Conservation (phyloP, 2,888 invertebrate species). For the Adela reaumurella region DNA sequence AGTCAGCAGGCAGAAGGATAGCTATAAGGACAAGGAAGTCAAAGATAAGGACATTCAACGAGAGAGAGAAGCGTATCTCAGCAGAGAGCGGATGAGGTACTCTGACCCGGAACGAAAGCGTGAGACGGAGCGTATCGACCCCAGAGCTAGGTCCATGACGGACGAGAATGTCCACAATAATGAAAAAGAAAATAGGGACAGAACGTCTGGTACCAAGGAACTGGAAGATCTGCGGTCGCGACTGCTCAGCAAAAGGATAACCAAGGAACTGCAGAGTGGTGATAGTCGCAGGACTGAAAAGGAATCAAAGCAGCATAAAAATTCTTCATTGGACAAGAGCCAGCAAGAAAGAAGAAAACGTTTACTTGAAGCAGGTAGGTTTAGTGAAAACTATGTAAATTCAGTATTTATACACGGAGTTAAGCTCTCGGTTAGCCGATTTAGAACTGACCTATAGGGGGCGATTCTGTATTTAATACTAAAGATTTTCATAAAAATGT, state of each 20-base stretch:
- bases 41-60: slow-evolving; percentile 4
- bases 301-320: slow-evolving; percentile 40
- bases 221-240: slow-evolving; percentile 75
- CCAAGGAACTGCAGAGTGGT: slow-evolving; percentile 60
- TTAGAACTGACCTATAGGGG: no score
- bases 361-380: slow-evolving; percentile 64
- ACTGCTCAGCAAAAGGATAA: slow-evolving; percentile 65
- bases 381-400: no score
- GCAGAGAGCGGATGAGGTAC: slow-evolving; percentile 31
- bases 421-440: no score
- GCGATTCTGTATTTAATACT: no score
- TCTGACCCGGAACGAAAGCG: slow-evolving; percentile 32
- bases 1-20: slow-evolving; percentile 19
- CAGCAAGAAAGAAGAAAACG: slow-evolving; percentile 63
- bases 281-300: slow-evolving; percentile 38
- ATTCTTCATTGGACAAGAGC: slow-evolving; percentile 43
- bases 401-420: no score
- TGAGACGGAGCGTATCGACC: slow-evolving; percentile 39
- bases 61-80: slow-evolving; percentile 22
- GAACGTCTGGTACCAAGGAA: slow-evolving; percentile 54
- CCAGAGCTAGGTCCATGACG: slow-evolving; percentile 32
- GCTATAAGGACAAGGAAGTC: slow-evolving; percentile 19
- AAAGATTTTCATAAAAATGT: no score
- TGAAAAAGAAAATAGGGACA: slow-evolving; percentile 49
- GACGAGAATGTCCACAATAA: slow-evolving; percentile 37